A percentile compares a stretch with the other conserved stretches of the same genome.
Conservation (phyloP, 2,113 vertebrate species). For the Phycodurus eques region DNA sequence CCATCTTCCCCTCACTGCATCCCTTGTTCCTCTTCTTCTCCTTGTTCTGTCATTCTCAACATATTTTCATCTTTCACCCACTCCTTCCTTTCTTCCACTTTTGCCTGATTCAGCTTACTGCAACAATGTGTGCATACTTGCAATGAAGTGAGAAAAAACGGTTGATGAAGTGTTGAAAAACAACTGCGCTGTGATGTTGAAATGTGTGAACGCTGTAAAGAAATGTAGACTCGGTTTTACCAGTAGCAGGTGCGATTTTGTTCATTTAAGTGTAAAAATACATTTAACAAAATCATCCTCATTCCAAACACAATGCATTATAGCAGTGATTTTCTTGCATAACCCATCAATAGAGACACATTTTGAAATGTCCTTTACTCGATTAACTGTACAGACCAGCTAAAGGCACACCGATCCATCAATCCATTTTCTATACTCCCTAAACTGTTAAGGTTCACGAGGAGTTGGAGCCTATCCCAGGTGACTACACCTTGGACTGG, state of each 20-base stretch:
- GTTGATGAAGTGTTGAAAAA: neutral
- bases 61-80: conserved; percentile 1
- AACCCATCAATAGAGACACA: too few species aligned
- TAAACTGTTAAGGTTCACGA: too few species aligned
- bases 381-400: too few species aligned
- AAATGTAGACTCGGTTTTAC: neutral
- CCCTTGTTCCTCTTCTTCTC: conserved; percentile 1
- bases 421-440: too few species aligned
- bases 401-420: too few species aligned
- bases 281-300: neutral
- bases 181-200: neutral
- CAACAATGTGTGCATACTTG: neutral
- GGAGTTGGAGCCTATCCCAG: too few species aligned
- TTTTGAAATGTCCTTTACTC: too few species aligned
- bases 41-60: conserved; percentile 14
- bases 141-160: neutral
- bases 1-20: conserved; percentile 10
- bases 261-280: neutral
- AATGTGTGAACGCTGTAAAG: neutral
- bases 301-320: neutral
- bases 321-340: neutral
- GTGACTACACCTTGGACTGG: too few species aligned
- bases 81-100: neutral
- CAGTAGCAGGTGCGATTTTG: neutral
- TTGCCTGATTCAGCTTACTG: neutral